A percentile compares a stretch with the other conserved stretches of the same genome.
Evolutionary conservation across 2,113 vertebrate genomes (phyloP).

Genomic region (Microtus pennsylvanicus): DNA sequence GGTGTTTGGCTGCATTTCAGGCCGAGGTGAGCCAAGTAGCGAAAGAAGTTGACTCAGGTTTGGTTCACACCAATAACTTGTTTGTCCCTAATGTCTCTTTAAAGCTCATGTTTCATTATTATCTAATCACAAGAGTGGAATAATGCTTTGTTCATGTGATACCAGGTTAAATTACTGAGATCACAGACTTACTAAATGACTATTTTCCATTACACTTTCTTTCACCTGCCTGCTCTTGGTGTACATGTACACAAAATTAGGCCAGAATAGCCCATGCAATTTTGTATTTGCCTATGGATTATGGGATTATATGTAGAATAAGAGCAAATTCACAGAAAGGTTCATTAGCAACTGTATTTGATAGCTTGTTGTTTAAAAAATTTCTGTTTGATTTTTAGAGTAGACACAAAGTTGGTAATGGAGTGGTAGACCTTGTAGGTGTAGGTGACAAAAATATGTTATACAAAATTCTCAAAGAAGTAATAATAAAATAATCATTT

Average conservation of each 20-base stretch:
- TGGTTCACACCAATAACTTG: slow-evolving; percentile 38
- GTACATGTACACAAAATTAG: background rate
- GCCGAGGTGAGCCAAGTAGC: slow-evolving; percentile 1
- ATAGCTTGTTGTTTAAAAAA: background rate
- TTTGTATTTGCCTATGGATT: slow-evolving; percentile 3
- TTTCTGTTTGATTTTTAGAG: background rate
- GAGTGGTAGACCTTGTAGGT: background rate
- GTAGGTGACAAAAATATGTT: background rate
- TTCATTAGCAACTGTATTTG: background rate
- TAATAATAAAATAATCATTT: background rate
- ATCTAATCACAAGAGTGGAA: background rate
- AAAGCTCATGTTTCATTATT: background rate
- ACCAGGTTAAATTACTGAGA: background rate
- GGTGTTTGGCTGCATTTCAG: background rate
- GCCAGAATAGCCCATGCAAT: background rate
- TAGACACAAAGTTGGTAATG: background rate
- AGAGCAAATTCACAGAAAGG: background rate
- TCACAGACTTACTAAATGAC: background rate
- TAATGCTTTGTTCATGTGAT: background rate
- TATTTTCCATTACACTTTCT: background rate
- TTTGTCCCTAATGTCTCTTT: background rate
- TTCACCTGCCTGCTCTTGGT: background rate
- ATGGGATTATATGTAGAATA: background rate
- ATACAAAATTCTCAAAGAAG: background rate
- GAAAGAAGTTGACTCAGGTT: slow-evolving; percentile 9